Conservation (phyloP, 1,140 invertebrate species). For the Leptopilina boulardi region DNA sequence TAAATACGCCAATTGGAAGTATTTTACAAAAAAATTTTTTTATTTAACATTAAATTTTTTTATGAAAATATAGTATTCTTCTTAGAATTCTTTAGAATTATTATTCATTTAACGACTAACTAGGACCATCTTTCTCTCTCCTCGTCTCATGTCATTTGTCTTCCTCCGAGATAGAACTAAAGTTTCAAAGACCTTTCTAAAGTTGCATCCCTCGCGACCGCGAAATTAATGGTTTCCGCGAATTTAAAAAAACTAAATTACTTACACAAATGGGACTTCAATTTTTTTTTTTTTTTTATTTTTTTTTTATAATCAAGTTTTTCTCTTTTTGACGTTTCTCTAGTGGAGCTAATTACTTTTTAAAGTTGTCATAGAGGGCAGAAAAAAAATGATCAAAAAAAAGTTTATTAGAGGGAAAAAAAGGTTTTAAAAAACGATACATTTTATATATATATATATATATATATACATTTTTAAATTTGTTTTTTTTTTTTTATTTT, state of each 20-base stretch:
- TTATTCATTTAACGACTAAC: constrained; percentile 68
- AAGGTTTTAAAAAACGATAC: too few species aligned
- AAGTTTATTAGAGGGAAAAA: not conserved
- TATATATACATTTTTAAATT: too few species aligned
- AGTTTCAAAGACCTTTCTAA: constrained; percentile 68
- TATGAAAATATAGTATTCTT: constrained; percentile 48
- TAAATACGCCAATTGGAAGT: too few species aligned
- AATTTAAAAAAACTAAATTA: constrained; percentile 43
- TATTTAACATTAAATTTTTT: too few species aligned
- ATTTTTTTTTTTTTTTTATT: not conserved
- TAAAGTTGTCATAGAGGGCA: not conserved
- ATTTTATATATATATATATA: too few species aligned
- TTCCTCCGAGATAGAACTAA: constrained; percentile 70
- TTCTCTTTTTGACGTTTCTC: not conserved
- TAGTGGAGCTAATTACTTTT: not conserved
- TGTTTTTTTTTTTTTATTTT: too few species aligned
- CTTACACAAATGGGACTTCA: not conserved
- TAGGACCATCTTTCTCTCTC: constrained; percentile 50
- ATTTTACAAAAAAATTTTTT: too few species aligned
- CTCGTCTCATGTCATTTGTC: constrained; percentile 65
- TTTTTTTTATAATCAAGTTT: constrained; percentile 18
- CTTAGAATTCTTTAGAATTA: constrained; percentile 61
- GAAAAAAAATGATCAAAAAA: not conserved
- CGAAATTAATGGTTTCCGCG: constrained; percentile 65
- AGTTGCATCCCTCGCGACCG: constrained; percentile 63